phyloP scores from a whole-genome alignment of 2,888 invertebrate species.

The Smittia aterrima region DNA sequence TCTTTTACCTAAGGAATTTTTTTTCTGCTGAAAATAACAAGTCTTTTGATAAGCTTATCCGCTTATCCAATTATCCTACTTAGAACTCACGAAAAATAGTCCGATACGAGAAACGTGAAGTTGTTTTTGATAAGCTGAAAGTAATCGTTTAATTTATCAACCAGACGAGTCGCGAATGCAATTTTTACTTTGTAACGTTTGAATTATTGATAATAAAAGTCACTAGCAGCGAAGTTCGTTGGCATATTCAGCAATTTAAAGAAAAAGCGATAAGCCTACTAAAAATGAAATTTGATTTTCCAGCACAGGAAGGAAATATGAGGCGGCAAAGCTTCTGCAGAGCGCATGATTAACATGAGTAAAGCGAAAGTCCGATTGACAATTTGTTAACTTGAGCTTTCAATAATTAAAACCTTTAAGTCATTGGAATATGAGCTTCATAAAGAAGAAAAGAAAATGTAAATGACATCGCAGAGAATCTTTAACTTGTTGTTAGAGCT shows the following conservation, averaged over 20 bases:
- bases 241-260: neutral
- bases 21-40: too few relatives aligned
- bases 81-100: slow-evolving; percentile 50
- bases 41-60: neutral
- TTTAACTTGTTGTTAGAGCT: too few relatives aligned
- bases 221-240: neutral
- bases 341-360: neutral
- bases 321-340: neutral
- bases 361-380: too few relatives aligned
- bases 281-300: neutral
- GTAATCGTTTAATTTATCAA: neutral
- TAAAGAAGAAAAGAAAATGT: too few relatives aligned
- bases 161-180: neutral
- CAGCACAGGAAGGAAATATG: neutral
- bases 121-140: slow-evolving; percentile 49
- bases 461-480: too few relatives aligned
- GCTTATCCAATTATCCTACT: neutral
- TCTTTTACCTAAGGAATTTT: neutral
- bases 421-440: too few relatives aligned
- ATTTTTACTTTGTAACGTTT: slow-evolving; percentile 13
- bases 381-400: neutral
- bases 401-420: too few relatives aligned
- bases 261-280: slow-evolving; percentile 20
- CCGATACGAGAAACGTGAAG: slow-evolving; percentile 50
- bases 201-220: slow-evolving; percentile 16